These are phyloP conservation scores for Rhinolophus sinicus DNA, from an alignment of 2,113 vertebrate species.

Conservation along the genomic window DNA sequence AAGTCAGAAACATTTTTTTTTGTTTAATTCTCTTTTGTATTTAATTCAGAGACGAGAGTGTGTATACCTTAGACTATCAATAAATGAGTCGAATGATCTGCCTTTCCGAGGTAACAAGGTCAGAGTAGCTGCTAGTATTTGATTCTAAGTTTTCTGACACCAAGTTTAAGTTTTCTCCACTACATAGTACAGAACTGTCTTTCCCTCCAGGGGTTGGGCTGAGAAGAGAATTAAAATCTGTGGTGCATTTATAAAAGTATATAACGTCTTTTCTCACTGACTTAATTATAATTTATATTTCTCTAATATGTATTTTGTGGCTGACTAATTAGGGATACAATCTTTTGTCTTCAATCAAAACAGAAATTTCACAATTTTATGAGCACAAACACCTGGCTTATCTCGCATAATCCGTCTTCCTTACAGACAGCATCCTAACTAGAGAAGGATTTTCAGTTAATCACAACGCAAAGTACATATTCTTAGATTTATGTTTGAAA, in stretches of 20 bases:
- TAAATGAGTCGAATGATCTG: not conserved
- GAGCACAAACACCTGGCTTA: slow-evolving; percentile 58
- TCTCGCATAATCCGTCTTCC: slow-evolving; percentile 59
- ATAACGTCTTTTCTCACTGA: slow-evolving; percentile 38
- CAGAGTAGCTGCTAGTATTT: not conserved
- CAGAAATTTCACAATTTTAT: slow-evolving; percentile 63
- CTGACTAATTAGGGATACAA: slow-evolving; percentile 60
- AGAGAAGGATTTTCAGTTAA: slow-evolving; percentile 70
- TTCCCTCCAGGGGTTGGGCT: not conserved
- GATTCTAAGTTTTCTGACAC: not conserved
- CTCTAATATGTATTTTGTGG: slow-evolving; percentile 54
- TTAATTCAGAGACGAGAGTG: not conserved
- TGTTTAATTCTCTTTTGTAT: not conserved
- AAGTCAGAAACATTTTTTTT: not conserved
- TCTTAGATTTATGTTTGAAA: slow-evolving; percentile 69
- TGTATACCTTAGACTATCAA: not conserved
- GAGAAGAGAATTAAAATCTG: slow-evolving; percentile 9
- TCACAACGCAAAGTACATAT: slow-evolving; percentile 67
- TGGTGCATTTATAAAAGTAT: slow-evolving; percentile 19
- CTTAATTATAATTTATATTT: slow-evolving; percentile 68
- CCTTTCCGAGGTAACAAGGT: not conserved
- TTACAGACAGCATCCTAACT: slow-evolving; percentile 11
- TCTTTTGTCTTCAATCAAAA: slow-evolving; percentile 66
- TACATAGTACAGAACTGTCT: not conserved
- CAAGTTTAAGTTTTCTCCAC: not conserved